A percentile compares a stretch with the other conserved stretches of the same genome.
phyloP scores from a whole-genome alignment of 2,797 vertebrate species.

The Coregonus sp. region DNA sequence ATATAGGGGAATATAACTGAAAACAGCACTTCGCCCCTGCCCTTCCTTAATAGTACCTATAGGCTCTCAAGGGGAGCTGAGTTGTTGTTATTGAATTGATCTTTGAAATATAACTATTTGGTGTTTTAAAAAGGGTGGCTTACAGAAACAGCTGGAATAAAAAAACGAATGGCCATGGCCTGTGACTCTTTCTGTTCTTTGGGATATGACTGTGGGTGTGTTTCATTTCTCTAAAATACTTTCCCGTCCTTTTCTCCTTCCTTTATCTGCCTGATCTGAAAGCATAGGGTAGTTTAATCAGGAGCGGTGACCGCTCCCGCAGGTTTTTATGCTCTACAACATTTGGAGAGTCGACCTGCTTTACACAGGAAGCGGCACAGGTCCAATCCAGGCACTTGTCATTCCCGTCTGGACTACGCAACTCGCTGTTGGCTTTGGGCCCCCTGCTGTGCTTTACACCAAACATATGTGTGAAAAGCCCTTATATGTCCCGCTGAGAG shows the following conservation, averaged over 20 bases:
- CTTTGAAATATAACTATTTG: slow-evolving; percentile 14
- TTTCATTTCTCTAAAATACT: not conserved
- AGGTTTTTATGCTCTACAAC: too few relatives aligned
- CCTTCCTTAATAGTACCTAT: not conserved
- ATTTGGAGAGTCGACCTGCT: too few relatives aligned
- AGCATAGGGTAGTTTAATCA: too few relatives aligned
- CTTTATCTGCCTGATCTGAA: too few relatives aligned
- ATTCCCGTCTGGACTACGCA: too few relatives aligned
- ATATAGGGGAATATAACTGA: slow-evolving; percentile 9
- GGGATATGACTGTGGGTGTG: not conserved
- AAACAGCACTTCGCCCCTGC: slow-evolving; percentile 19
- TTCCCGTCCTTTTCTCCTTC: too few relatives aligned
- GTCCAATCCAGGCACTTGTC: too few relatives aligned
- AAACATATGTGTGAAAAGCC: not conserved
- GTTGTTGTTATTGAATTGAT: slow-evolving; percentile 35
- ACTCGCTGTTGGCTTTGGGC: too few relatives aligned
- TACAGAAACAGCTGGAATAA: slow-evolving; percentile 20
- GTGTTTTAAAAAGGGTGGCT: slow-evolving; percentile 20
- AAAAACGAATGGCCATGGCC: not conserved
- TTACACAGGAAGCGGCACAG: too few relatives aligned
- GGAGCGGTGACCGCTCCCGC: too few relatives aligned
- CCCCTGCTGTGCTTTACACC: not conserved
- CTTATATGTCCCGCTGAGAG: not conserved
- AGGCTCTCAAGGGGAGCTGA: slow-evolving; percentile 15
- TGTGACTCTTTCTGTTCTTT: not conserved